Evolutionary conservation across 2,797 vertebrate species (phyloP).

Genomic region (Peromyscus aztecus): DNA sequence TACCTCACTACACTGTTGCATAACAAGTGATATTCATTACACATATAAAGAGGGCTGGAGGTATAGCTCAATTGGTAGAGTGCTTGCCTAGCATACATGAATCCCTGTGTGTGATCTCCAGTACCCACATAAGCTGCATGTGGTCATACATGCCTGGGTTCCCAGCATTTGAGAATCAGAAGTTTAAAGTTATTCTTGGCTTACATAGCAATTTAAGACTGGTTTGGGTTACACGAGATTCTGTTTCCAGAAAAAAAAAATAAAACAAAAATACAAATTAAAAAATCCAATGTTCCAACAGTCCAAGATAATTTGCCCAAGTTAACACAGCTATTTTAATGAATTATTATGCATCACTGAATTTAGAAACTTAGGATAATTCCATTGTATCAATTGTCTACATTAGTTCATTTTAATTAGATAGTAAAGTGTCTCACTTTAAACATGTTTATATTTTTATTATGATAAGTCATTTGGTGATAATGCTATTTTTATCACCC

Average conservation of each 20-base stretch:
- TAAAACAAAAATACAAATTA: neutral
- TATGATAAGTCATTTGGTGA: constrained; percentile 51
- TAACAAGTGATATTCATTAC: neutral
- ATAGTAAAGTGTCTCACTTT: constrained; percentile 21
- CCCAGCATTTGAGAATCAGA: neutral
- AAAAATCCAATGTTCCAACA: neutral
- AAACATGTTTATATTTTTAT: constrained; percentile 53
- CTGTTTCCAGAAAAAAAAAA: neutral
- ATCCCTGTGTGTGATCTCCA: neutral
- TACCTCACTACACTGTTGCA: neutral
- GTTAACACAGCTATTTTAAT: constrained; percentile 9
- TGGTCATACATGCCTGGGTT: too few species aligned
- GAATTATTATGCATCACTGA: neutral
- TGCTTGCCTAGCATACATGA: neutral
- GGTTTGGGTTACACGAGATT: neutral
- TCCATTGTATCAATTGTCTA: neutral
- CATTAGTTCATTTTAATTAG: constrained; percentile 10
- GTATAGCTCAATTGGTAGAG: neutral
- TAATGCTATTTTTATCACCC: neutral
- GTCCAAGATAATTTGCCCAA: constrained; percentile 5
- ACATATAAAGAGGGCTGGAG: constrained; percentile 2
- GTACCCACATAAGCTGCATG: neutral
- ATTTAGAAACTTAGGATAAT: constrained; percentile 11
- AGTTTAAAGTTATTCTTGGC: neutral
- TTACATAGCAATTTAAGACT: neutral